Evolutionary conservation across 2,113 vertebrate genomes (phyloP).

Genomic region (Gobiocypris rarus): DNA sequence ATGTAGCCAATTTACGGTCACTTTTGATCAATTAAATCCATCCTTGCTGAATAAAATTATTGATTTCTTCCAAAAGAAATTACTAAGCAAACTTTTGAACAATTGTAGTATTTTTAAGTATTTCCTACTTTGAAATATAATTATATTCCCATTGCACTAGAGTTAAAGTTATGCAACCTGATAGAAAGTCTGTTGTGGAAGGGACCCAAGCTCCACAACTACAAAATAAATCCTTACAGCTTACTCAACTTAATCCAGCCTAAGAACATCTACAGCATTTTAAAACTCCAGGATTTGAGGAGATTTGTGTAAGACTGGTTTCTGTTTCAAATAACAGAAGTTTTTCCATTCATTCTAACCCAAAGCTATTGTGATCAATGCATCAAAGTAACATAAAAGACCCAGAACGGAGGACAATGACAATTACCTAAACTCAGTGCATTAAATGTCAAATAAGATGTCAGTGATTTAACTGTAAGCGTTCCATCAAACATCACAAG

Average conservation of each 20-base stretch:
- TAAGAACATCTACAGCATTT: conserved; percentile 53
- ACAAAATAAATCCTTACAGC: conserved; percentile 51
- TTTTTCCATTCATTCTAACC: conserved; percentile 16
- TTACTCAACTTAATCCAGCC: conserved; percentile 53
- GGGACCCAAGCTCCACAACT: conserved; percentile 42
- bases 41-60: neutral
- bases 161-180: conserved; percentile 40
- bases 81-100: neutral
- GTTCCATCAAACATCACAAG: neutral
- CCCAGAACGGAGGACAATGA: neutral
- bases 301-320: conserved; percentile 54
- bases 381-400: neutral
- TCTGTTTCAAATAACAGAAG: conserved; percentile 40
- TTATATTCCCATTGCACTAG: conserved; percentile 9
- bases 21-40: neutral
- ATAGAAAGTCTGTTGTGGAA: conserved; percentile 30
- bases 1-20: neutral
- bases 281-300: conserved; percentile 50
- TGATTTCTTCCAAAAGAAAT: neutral
- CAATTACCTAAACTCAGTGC: neutral
- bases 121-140: conserved; percentile 11
- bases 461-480: neutral
- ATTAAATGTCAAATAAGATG: neutral
- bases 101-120: neutral
- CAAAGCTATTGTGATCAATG: conserved; percentile 1